Conservation (phyloP, 2,113 vertebrate species). For the Phalacrocorax pelagicus region DNA sequence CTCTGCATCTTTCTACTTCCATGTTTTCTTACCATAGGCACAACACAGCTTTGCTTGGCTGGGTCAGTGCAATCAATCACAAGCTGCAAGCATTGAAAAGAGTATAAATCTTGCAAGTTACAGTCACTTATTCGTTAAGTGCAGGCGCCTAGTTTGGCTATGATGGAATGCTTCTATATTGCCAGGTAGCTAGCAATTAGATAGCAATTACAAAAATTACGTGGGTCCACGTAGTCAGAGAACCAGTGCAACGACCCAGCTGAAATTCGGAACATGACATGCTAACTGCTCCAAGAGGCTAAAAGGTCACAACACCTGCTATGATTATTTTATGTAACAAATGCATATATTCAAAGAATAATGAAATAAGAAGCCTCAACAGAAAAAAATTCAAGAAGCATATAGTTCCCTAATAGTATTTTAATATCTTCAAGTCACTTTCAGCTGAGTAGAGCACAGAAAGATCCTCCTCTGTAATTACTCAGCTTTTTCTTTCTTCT, state of each 20-base stretch:
- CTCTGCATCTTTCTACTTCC: neutral
- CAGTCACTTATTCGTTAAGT: neutral
- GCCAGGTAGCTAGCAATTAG: neutral
- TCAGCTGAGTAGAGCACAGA: neutral
- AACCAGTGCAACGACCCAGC: neutral
- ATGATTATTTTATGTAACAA: neutral
- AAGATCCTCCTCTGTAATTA: neutral
- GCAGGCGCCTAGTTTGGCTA: neutral
- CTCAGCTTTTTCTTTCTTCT: neutral
- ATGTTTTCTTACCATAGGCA: neutral
- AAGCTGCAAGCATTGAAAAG: neutral
- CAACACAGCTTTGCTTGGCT: neutral
- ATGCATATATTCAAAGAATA: neutral
- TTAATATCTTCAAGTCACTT: neutral
- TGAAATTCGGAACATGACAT: neutral
- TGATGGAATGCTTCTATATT: neutral
- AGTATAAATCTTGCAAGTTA: neutral
- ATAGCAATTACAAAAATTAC: neutral
- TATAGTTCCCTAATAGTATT: neutral
- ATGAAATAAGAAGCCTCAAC: neutral
- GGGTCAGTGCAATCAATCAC: neutral
- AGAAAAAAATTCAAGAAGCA: neutral
- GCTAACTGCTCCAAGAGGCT: neutral
- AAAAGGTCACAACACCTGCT: neutral
- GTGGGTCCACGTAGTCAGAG: neutral